Conservation (phyloP, 2,888 invertebrate genomes). For the Epicampocera succincta region DNA sequence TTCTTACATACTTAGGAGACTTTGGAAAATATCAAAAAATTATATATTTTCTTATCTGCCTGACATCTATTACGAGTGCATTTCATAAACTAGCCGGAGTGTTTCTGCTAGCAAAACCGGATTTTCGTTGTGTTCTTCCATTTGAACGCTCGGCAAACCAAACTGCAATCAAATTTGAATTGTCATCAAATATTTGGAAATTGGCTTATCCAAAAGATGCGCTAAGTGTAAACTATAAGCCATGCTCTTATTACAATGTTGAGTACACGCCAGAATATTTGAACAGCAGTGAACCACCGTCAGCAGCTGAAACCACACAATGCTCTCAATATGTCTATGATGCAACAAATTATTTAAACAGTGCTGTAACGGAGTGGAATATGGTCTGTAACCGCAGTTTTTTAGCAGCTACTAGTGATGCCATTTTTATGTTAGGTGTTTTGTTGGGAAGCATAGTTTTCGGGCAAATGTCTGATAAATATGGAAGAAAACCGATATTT, state of each 20-base stretch:
- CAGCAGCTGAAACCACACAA: conserved; percentile 73
- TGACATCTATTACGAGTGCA: conserved; percentile 88
- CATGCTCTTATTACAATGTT: conserved; percentile 83
- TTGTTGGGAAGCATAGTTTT: conserved; percentile 88
- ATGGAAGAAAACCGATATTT: conserved; percentile 88
- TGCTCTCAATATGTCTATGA: conserved; percentile 86
- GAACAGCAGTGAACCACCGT: conserved; percentile 72
- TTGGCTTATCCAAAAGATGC: conserved; percentile 83
- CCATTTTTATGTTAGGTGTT: conserved; percentile 86
- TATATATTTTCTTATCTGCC: conserved; percentile 86
- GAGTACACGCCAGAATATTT: conserved; percentile 79
- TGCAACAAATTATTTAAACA: conserved; percentile 84
- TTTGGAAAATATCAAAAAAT: conserved; percentile 87
- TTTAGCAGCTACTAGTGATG: conserved; percentile 85
- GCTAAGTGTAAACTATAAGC: conserved; percentile 81
- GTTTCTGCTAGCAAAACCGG: conserved; percentile 86
- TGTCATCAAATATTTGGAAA: conserved; percentile 82
- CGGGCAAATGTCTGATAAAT: conserved; percentile 88
- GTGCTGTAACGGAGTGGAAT: conserved; percentile 87
- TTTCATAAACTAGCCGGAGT: conserved; percentile 89
- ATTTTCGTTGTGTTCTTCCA: conserved; percentile 85
- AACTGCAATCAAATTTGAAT: conserved; percentile 70
- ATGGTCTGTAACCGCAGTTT: conserved; percentile 86
- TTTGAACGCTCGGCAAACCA: conserved; percentile 82
- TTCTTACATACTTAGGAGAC: conserved; percentile 86